These are phyloP conservation scores for Ennomos erosarius DNA, from an alignment of 2,888 invertebrate species.

Conservation along the genomic window DNA sequence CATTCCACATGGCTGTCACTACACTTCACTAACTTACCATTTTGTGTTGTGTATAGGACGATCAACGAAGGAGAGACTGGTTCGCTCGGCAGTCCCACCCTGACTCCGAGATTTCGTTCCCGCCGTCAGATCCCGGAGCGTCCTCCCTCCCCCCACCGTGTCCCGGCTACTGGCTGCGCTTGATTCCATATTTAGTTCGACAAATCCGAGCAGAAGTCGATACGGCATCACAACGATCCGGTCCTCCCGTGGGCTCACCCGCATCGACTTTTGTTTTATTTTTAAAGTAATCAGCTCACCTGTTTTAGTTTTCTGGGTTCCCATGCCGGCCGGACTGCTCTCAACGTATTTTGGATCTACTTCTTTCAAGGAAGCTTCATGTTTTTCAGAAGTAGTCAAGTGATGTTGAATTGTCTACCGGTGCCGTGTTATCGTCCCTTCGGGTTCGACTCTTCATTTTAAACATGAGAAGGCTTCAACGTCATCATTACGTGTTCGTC, in stretches of 20 bases:
- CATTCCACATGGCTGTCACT: slow-evolving; percentile 56
- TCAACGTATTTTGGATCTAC: slow-evolving; percentile 37
- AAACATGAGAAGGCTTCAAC: slow-evolving; percentile 3
- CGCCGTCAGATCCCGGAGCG: slow-evolving; percentile 61
- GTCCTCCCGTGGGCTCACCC: slow-evolving; percentile 59
- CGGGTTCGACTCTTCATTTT: slow-evolving; percentile 13
- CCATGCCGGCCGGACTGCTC: slow-evolving; percentile 44
- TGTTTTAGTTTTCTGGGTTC: slow-evolving; percentile 58
- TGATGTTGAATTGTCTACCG: slow-evolving; percentile 24
- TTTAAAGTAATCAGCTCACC: slow-evolving; percentile 72
- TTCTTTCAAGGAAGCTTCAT: slow-evolving; percentile 10
- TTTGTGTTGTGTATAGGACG: slow-evolving; percentile 74
- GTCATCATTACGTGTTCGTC: slow-evolving; percentile 10
- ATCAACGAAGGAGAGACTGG: slow-evolving; percentile 82
- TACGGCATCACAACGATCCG: slow-evolving; percentile 66
- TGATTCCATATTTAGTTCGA: slow-evolving; percentile 83
- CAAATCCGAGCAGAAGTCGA: slow-evolving; percentile 65
- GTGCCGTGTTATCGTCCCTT: slow-evolving; percentile 10
- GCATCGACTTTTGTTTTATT: slow-evolving; percentile 53
- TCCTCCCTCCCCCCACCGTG: slow-evolving; percentile 52
- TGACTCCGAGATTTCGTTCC: slow-evolving; percentile 75
- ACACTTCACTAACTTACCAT: slow-evolving; percentile 72
- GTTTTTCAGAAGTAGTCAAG: slow-evolving; percentile 33
- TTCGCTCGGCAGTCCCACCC: slow-evolving; percentile 82
- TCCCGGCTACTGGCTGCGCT: slow-evolving; percentile 38